These are phyloP conservation scores for Sylvilagus bachmani DNA, from an alignment of 2,113 vertebrate species.

Conservation along the genomic window DNA sequence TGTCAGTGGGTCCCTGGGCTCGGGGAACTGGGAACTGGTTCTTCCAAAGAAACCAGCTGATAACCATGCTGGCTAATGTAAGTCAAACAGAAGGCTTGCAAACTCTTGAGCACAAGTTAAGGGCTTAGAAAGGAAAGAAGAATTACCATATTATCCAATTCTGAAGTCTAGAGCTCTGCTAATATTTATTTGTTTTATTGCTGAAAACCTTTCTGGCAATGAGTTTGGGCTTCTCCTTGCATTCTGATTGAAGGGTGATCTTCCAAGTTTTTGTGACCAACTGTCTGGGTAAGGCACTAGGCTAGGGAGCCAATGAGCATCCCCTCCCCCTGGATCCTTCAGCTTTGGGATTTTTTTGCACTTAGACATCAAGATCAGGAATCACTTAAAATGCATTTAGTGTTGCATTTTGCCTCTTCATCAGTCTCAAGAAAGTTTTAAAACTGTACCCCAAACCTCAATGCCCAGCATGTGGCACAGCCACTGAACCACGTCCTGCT, in stretches of 20 bases:
- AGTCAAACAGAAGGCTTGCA: neutral
- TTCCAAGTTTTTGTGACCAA: neutral
- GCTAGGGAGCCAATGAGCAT: neutral
- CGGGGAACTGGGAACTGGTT: neutral
- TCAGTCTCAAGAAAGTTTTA: slow-evolving; percentile 11
- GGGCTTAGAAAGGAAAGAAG: slow-evolving; percentile 20
- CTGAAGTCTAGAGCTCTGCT: slow-evolving; percentile 6
- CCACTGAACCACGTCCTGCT: too few species aligned
- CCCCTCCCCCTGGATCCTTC: neutral
- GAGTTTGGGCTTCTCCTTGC: neutral
- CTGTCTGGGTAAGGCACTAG: slow-evolving; percentile 42
- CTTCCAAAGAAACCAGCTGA: neutral
- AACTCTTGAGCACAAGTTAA: neutral
- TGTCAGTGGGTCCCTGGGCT: neutral
- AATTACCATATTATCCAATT: neutral
- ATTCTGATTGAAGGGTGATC: neutral
- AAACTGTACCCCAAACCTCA: neutral
- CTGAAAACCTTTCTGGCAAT: neutral
- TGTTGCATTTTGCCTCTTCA: neutral
- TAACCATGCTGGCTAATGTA: neutral
- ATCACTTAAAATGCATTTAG: neutral
- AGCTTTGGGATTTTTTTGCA: slow-evolving; percentile 17
- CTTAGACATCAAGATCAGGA: neutral
- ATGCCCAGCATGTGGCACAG: neutral
- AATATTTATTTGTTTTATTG: neutral